These are phyloP conservation scores for Thereva nobilitata DNA, from an alignment of 2,888 invertebrate species.

Conservation along the genomic window DNA sequence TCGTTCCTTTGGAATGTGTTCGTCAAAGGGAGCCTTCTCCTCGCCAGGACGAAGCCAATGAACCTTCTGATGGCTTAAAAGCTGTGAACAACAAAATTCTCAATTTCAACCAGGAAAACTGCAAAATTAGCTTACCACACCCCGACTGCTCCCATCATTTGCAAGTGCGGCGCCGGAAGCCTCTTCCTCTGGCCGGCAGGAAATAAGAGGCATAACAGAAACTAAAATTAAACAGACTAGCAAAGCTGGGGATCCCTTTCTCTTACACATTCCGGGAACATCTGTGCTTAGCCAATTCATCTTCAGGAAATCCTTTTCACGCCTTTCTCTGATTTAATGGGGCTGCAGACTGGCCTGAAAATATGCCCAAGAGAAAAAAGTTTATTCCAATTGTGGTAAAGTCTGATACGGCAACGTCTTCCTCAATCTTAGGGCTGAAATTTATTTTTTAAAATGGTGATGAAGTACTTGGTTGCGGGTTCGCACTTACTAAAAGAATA, in stretches of 20 bases:
- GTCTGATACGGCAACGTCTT: neutral
- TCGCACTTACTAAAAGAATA: neutral
- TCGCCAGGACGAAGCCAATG: neutral
- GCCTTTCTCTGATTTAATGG: neutral
- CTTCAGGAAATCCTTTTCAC: conserved; percentile 3
- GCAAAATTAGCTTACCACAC: conserved; percentile 9
- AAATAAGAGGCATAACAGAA: conserved; percentile 24
- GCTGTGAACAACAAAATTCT: conserved; percentile 19
- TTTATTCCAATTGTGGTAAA: neutral
- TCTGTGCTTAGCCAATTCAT: conserved; percentile 19
- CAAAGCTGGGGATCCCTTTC: conserved; percentile 10
- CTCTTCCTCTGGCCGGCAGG: conserved; percentile 13
- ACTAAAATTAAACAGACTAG: conserved; percentile 32
- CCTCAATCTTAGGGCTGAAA: neutral
- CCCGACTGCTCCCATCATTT: neutral
- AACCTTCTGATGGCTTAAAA: conserved; percentile 1
- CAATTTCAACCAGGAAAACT: neutral
- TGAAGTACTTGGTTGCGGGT: neutral
- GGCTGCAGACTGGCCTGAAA: conserved; percentile 1
- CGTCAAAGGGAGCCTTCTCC: neutral
- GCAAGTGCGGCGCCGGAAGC: neutral
- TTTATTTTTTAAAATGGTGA: neutral
- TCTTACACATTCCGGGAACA: conserved; percentile 6
- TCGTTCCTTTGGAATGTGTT: neutral
- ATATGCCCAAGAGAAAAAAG: neutral